Base-by-base conservation (phyloP, 2,888 invertebrate species). In the Coremacera marginata region DNA sequence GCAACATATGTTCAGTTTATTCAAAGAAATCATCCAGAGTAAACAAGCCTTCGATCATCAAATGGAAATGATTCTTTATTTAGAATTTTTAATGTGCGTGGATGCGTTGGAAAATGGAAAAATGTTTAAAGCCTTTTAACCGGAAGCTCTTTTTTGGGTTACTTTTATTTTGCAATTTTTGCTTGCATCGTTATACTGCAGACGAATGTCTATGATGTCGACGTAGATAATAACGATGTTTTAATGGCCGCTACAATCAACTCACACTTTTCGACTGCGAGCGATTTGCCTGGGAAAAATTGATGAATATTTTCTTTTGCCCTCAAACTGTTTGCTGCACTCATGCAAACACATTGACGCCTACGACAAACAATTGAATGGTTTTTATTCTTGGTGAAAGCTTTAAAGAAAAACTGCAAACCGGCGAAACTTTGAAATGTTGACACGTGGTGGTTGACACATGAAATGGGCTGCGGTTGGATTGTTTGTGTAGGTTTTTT, bases 61-160 rank as follows among this genome's bases (percentile, higher is more conserved):
- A 55, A 70, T 52, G 55, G 31, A 71, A 71, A 71, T 57, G 5
- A 57, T 34, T 71, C 71, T 71, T 55, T 57, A 57, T 71, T 71
- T 71, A 71, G 44, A 37, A 14, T 71, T 71, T 68, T 31, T 31
- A 60, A 22, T 60, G 57, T 27, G 57, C 8, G 57, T 60, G 57
- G 19, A 31, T 60, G 19, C 27, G 57, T 11, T 44, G 14, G 1
- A 37, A 37, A 37, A 37, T 37, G 5, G 5, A 14, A 44, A 44
- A 44, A 25, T 14, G 25, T 27, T 5, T 9, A 7, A 27, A 11
- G 57, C 3, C 3, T 51, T 11, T 68, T 19, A 25, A 49, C 25
- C 68, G 68, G 68, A 19, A 51, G 37, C 22, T n/a, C 25, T 68
- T 25, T 22, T 22, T n/a, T 22, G 19, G 3, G 22, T 68, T 49